Evolutionary conservation across 2,113 vertebrate genomes (phyloP), one percentile per base, ranked within the genome.

Genomic region (Rhinolophus ferrumequinum): DNA sequence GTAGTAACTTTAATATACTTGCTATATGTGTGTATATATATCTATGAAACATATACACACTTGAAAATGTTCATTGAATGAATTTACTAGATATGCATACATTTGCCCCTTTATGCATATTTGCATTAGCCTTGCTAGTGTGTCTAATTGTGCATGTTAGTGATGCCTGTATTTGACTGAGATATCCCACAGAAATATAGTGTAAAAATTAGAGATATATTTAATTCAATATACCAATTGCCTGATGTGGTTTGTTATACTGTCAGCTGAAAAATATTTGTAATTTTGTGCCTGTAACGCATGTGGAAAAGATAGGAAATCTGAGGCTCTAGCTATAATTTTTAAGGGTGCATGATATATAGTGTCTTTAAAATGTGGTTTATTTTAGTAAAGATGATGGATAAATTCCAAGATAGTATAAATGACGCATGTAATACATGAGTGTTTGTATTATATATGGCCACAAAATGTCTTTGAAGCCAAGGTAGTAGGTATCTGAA

Each of bases 181-280:
- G 2, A 60, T 88, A 96, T 44, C 38, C 88, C 67, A 85, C 76
- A 56, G 95, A 97, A 80, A 67, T 85, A 87, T 88, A 93, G 90
- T 96, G 11, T 94, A 80, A 73, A 83, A 97, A 97, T 93, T 38
- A 95, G 94, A 97, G 76, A 92, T 97, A 85, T 69, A 3, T 83
- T 96, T 58, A 96, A 73, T 95, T 98, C 82, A 95, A 30, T 58
- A 79, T 97, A 84, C 72, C 87, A 92, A 35, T 97, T 96, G 96
- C 97, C 96, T 92, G 89, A 80, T 97, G 97, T 88, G 76, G n/a
- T 38, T 30, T 88, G n/a, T 88, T 97, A 7, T 47, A 73, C 94
- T 97, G 89, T 94, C 96, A 93, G 94, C 93, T 98, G 77, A 94
- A 94, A 95, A 93, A 83, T 56, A 88, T 58, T 67, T 96, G 73